Percentiles rank a stretch among this genome's conserved stretches.
Evolutionary conservation across 2,113 vertebrate species (phyloP).

Genomic region (Leucosticte australis): DNA sequence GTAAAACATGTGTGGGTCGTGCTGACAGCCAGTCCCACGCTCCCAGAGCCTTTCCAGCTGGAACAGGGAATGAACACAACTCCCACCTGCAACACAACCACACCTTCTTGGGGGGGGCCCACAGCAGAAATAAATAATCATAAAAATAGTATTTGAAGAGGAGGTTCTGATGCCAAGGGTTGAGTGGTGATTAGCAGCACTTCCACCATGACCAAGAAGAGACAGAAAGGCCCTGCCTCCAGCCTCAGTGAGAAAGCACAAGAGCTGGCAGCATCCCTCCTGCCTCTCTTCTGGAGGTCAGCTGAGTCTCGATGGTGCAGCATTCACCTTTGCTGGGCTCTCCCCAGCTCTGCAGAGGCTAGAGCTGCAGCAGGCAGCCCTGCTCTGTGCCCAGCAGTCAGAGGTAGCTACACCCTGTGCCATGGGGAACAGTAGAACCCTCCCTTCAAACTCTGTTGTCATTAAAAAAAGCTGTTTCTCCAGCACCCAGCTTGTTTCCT

Average conservation of each 20-base stretch:
- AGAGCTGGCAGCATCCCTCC: neutral
- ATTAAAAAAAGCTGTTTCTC: neutral
- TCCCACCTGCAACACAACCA: neutral
- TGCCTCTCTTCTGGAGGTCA: neutral
- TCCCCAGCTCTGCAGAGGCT: neutral
- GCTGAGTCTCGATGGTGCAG: neutral
- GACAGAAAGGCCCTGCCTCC: neutral
- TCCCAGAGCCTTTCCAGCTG: neutral
- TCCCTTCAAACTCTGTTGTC: neutral
- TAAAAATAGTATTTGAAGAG: neutral
- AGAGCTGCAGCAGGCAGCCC: neutral
- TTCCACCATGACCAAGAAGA: neutral
- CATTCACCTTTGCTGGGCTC: neutral
- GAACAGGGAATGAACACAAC: neutral
- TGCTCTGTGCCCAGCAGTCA: neutral
- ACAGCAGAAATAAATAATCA: neutral
- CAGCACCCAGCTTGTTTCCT: neutral
- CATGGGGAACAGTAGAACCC: neutral
- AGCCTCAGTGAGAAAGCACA: neutral
- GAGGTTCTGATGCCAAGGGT: neutral
- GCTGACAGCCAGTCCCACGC: neutral
- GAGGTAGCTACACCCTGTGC: accelerated
- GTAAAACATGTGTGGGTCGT: neutral
- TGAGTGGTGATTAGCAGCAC: neutral
- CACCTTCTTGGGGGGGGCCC: neutral